phyloP scores from a whole-genome alignment of 2,113 vertebrate genomes.

The Cinclus cinclus region DNA sequence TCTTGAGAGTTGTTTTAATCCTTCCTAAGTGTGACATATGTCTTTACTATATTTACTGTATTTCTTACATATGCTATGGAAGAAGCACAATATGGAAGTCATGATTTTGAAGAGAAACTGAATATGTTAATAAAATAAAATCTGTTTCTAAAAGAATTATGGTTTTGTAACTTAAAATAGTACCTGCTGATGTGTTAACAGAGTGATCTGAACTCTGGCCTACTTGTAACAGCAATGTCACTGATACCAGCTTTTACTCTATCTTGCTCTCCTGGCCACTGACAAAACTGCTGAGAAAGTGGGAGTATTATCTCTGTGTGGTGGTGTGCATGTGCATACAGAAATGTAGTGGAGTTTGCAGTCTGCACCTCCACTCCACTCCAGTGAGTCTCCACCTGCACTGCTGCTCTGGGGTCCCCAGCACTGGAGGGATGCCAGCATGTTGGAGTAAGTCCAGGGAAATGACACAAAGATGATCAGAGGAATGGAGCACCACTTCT shows the following conservation, averaged over 20 bases:
- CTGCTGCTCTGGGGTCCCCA: not conserved
- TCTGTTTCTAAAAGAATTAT: not conserved
- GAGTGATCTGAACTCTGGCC: not conserved
- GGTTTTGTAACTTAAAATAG: not conserved
- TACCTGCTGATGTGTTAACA: not conserved
- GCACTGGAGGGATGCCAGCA: accelerated
- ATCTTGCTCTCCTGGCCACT: not conserved
- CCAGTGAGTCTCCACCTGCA: not conserved
- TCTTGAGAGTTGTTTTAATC: not conserved
- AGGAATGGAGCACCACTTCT: not conserved
- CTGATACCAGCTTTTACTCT: not conserved
- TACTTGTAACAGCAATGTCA: not conserved
- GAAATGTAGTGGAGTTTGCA: not conserved
- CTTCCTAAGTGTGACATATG: not conserved
- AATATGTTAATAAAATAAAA: not conserved
- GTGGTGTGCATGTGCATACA: not conserved
- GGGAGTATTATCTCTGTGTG: not conserved
- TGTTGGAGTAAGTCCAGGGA: not conserved
- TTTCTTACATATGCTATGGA: not conserved
- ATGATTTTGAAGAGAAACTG: not conserved
- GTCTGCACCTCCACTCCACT: not conserved
- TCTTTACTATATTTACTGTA: not conserved
- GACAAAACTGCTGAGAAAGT: not conserved
- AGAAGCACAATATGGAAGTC: not conserved
- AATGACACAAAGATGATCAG: not conserved